Base-by-base conservation (phyloP, 2,797 vertebrate genomes). In the Chiroxiphia lanceolata region DNA sequence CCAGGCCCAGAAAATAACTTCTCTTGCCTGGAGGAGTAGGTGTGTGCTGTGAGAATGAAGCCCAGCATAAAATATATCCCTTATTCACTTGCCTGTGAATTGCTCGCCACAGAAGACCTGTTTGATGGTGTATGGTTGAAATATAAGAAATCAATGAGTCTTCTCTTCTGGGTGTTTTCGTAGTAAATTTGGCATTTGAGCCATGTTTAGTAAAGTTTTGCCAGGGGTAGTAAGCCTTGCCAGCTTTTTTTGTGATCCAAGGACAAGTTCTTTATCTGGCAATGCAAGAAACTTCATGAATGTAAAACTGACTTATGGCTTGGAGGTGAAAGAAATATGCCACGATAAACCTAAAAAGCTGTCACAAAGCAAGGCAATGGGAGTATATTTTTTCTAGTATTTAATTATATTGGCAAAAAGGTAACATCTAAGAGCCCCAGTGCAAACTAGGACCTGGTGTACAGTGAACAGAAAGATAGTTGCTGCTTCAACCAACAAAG, bases 1-100 rank as follows among this genome's bases (percentile, higher is more conserved):
- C n/a, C 61, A 48, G 75, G 68, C 87, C 87, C 80, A 90, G 83
- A 94, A 96, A 85, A 92, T 77, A 83, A 65, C 33, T 90, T 64
- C 13, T 86, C 71, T 53, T 86, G 74, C 51, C 29, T 63, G 26
- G 33, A 83, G 59, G n/a, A 89, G n/a, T 83, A 90, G 65, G 47
- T 70, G 69, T 83, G 70, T 61, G 63, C 89, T 59, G 6, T 81
- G 56, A 84, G 63, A 84, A 79, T 9, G 26, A 82, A 95, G 51
- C 26, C 19, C 15, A 27, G 15, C 51, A 11, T 53, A 38, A 87
- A 95, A 71, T 25, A 1, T 21, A 40, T 4, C 23, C 4, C 54
- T 87, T 61, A 23, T 10, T 79, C 0, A 0, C 61, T 31, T 90
- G 53, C 13, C 22, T 85, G 17, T 65, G 61, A 69, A 40, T 63